Conservation (phyloP, 2,113 vertebrate genomes). For the Catharus bicknelli region DNA sequence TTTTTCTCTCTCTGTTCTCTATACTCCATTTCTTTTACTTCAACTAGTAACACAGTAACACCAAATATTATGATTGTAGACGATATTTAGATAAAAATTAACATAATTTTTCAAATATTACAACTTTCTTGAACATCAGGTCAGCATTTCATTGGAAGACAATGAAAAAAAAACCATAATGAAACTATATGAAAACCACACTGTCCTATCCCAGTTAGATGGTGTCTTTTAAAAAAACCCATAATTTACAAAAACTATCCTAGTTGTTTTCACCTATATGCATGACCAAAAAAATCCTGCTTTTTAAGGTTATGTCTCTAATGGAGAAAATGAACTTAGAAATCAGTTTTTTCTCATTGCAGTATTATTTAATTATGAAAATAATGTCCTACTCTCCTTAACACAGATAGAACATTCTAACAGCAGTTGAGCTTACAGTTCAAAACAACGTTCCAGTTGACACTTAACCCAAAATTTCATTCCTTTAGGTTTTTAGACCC, state of each 20-base stretch:
- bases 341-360: not conserved
- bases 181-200: not conserved
- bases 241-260: not conserved
- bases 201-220: not conserved
- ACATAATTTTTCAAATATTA: not conserved
- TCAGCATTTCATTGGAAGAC: not conserved
- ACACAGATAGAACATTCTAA: not conserved
- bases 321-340: not conserved
- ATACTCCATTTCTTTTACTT: slow-evolving; percentile 78
- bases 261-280: not conserved
- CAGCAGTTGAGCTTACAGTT: not conserved
- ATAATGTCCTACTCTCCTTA: not conserved
- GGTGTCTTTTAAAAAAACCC: not conserved
- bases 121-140: not conserved
- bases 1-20: slow-evolving; percentile 76
- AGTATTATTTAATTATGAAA: not conserved
- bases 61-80: not conserved
- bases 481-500: not conserved
- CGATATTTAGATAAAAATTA: not conserved
- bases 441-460: not conserved
- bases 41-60: slow-evolving; percentile 73
- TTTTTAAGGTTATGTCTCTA: not conserved
- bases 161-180: not conserved
- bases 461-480: not conserved
- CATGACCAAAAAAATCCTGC: not conserved